phyloP scores from a whole-genome alignment of 2,113 vertebrate genomes.

The Sorex araneus region DNA sequence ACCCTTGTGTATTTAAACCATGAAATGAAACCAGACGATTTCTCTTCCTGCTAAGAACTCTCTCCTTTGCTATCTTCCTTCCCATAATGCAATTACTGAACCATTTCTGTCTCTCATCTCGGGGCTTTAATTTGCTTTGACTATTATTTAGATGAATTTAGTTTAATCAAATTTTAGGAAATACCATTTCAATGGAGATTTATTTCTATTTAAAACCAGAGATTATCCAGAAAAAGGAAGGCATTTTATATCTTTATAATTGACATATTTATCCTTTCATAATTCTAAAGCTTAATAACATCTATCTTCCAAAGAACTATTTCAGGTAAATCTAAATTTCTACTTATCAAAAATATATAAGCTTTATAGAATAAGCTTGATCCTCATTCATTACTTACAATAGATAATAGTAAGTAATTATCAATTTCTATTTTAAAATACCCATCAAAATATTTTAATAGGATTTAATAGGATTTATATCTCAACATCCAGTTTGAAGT shows the following conservation, averaged over 20 bases:
- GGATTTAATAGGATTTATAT: background rate
- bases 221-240: background rate
- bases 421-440: constrained; percentile 37
- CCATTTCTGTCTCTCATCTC: constrained; percentile 44
- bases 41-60: background rate
- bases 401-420: constrained; percentile 35
- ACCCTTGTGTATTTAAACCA: constrained; percentile 10
- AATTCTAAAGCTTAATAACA: constrained; percentile 61
- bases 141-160: constrained; percentile 46
- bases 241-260: constrained; percentile 18
- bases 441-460: constrained; percentile 30
- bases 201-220: constrained; percentile 19
- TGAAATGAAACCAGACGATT: background rate
- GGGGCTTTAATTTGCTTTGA: constrained; percentile 55
- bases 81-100: background rate
- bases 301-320: background rate
- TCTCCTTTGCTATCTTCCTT: constrained; percentile 6
- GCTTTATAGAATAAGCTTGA: background rate
- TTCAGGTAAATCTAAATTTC: constrained; percentile 41
- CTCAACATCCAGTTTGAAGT: constrained; percentile 48
- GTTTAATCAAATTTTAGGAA: constrained; percentile 53
- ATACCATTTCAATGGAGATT: constrained; percentile 14
- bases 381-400: background rate
- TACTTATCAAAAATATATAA: constrained; percentile 35
- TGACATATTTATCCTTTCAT: constrained; percentile 20